These are phyloP conservation scores for Lithophane leautieri DNA, from an alignment of 2,888 invertebrate genomes.

Conservation along the genomic window DNA sequence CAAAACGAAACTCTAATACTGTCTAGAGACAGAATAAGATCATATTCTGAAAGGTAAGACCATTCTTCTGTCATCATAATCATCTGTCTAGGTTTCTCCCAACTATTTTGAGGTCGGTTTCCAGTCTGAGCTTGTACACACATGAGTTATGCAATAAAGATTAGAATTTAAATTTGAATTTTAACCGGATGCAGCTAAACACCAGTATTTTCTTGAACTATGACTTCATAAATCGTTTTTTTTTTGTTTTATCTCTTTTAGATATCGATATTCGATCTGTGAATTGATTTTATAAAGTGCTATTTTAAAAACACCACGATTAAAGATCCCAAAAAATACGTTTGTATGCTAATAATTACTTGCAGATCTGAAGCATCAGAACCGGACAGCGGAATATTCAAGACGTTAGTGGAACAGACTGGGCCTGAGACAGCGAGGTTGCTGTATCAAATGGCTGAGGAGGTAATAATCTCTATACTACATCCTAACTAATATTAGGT, in stretches of 20 bases:
- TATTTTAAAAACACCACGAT: too few species aligned
- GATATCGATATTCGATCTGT: too few species aligned
- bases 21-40: slow-evolving; percentile 74
- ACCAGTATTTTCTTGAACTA: background rate
- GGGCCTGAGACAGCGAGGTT: slow-evolving; percentile 91
- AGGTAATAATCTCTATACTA: slow-evolving; percentile 73
- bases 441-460: slow-evolving; percentile 90
- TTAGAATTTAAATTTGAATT: too few species aligned
- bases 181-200: background rate
- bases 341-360: background rate
- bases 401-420: slow-evolving; percentile 92
- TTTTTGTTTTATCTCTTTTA: too few species aligned
- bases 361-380: slow-evolving; percentile 78
- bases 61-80: background rate
- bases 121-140: too few species aligned
- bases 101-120: background rate
- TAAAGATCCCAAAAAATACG: too few species aligned
- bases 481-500: too few species aligned
- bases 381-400: slow-evolving; percentile 90
- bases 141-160: too few species aligned
- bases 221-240: too few species aligned
- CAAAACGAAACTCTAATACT: slow-evolving; percentile 75
- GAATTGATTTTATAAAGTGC: too few species aligned
- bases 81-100: background rate
- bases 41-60: slow-evolving; percentile 80